Percentiles rank a stretch among this genome's conserved stretches.
Evolutionary conservation across 2,888 invertebrate genomes (phyloP).

Genomic region (Drosophila infuscata): DNA sequence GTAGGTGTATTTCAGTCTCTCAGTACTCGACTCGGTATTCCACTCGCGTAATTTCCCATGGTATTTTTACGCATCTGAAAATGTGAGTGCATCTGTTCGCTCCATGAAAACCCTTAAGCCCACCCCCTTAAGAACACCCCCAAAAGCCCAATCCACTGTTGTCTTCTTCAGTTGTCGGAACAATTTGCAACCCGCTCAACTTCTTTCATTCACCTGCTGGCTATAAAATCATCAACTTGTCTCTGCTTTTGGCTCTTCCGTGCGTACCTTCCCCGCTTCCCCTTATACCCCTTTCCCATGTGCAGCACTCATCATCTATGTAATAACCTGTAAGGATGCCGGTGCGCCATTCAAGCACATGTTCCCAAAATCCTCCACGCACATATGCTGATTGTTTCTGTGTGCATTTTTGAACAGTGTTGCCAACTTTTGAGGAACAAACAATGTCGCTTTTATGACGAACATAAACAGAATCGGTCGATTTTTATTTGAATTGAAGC

Average conservation of each 20-base stretch:
- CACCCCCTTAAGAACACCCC: background rate
- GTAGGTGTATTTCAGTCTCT: background rate
- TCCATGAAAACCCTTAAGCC: constrained; percentile 12
- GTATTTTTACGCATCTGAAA: constrained; percentile 64
- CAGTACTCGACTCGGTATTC: constrained; percentile 55
- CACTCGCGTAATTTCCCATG: constrained; percentile 79
- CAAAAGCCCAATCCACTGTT: constrained; percentile 24
- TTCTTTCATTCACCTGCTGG: constrained; percentile 41
- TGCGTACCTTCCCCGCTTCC: background rate
- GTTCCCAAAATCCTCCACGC: constrained; percentile 24
- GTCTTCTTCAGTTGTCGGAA: constrained; percentile 51
- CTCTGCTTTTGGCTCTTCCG: constrained; percentile 10
- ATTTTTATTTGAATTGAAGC: background rate
- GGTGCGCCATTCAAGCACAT: constrained; percentile 4
- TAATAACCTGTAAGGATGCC: constrained; percentile 34
- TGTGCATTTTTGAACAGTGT: constrained; percentile 34
- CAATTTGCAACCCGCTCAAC: constrained; percentile 46
- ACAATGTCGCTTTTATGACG: constrained; percentile 1
- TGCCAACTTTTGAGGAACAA: constrained; percentile 21
- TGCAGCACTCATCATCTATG: constrained; percentile 31
- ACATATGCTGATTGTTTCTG: constrained; percentile 47
- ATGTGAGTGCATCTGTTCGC: constrained; percentile 66
- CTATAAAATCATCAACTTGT: constrained; percentile 61
- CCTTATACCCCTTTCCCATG: background rate
- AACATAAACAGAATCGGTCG: background rate